Conservation (phyloP, 2,888 invertebrate genomes). For the Pasiphila rectangulata region DNA sequence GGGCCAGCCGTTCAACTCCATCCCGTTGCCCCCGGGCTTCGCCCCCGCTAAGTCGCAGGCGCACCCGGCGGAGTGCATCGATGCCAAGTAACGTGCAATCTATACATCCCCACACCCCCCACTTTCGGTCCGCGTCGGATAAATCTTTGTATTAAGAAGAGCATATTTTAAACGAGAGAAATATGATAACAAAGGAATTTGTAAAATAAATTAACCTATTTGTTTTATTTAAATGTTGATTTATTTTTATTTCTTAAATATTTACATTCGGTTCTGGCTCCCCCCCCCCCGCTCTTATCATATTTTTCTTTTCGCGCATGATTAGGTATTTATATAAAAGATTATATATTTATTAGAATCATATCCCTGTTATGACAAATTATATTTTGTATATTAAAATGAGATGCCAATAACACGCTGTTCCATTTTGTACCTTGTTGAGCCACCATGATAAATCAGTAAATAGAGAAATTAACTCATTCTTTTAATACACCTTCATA, state of each 20-base stretch:
- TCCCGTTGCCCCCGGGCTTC: constrained; percentile 75
- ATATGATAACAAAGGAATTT: constrained; percentile 81
- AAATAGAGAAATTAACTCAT: constrained; percentile 55
- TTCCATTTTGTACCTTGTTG: constrained; percentile 73
- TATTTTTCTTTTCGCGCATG: constrained; percentile 59
- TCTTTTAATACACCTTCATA: constrained; percentile 60
- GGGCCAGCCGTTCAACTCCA: constrained; percentile 43
- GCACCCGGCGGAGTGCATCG: constrained; percentile 75
- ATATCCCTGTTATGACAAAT: constrained; percentile 69
- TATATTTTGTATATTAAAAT: constrained; percentile 75
- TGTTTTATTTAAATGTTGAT: constrained; percentile 72
- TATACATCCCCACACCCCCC: constrained; percentile 5
- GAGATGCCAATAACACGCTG: constrained; percentile 67
- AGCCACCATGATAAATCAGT: constrained; percentile 64
- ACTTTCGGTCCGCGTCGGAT: constrained; percentile 61
- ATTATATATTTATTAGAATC: constrained; percentile 62
- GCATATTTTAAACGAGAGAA: constrained; percentile 79
- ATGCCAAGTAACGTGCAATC: constrained; percentile 65
- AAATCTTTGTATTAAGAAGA: constrained; percentile 80
- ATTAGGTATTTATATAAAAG: constrained; percentile 56
- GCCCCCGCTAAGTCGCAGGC: constrained; percentile 63
- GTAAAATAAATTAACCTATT: constrained; percentile 80
- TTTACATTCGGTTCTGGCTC: constrained; percentile 38
- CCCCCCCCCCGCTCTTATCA: constrained; percentile 51
- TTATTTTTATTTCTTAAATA: constrained; percentile 46